Evolutionary conservation across 2,113 vertebrate genomes (phyloP).

Genomic region (Chaetops frenatus): DNA sequence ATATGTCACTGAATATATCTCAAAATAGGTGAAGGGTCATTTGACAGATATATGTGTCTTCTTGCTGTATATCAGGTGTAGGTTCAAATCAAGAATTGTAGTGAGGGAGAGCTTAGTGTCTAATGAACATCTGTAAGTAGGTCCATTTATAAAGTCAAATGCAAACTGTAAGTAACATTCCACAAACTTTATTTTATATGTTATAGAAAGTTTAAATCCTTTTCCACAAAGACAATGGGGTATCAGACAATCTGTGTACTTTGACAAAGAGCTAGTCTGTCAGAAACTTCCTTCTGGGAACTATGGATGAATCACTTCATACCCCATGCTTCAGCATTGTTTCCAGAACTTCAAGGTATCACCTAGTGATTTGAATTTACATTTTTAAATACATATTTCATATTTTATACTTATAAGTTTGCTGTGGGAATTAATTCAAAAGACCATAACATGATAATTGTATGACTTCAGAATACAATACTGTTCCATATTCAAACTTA

Average conservation of each 20-base stretch:
- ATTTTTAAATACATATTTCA: not conserved
- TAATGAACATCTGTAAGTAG: not conserved
- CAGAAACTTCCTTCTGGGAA: not conserved
- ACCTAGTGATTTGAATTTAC: not conserved
- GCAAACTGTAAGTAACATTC: not conserved
- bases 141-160: not conserved
- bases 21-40: not conserved
- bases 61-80: not conserved
- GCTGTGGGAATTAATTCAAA: not conserved
- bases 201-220: not conserved
- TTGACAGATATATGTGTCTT: not conserved
- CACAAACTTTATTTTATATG: not conserved
- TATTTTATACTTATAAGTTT: not conserved
- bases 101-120: not conserved
- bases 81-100: not conserved
- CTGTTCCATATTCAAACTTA: not conserved
- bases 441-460: not conserved
- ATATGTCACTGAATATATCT: not conserved
- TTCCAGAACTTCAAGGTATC: not conserved
- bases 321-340: rapidly evolving
- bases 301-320: not conserved
- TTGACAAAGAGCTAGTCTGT: not conserved
- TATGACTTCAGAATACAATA: not conserved
- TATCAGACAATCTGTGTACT: not conserved
- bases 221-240: not conserved